Evolutionary conservation across 2,888 invertebrate species (phyloP).

Genomic region (Lamellibrachia columna): DNA sequence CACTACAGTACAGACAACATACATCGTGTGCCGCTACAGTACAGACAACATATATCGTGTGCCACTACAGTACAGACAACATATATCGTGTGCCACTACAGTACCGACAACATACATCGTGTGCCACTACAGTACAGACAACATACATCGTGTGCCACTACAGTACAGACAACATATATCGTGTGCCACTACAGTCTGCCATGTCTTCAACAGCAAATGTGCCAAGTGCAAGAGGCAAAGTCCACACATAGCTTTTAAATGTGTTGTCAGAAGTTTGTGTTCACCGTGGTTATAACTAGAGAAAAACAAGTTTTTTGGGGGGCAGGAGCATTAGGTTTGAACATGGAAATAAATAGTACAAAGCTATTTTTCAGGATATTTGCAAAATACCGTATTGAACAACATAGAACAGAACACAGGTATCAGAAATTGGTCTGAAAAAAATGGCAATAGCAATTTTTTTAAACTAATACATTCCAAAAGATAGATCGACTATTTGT

Average conservation of each 20-base stretch:
- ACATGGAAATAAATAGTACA: no score
- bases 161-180: not conserved
- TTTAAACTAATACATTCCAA: no score
- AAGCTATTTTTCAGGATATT: no score
- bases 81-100: not conserved
- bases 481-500: no score
- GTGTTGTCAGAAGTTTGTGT: not conserved
- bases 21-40: not conserved
- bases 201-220: constrained; percentile 12
- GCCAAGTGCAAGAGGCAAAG: not conserved
- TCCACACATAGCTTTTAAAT: not conserved
- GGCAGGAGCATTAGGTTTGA: no score
- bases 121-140: not conserved
- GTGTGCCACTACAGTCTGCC: not conserved
- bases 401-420: no score
- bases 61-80: not conserved
- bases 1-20: not conserved
- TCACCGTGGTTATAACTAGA: not conserved
- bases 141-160: not conserved
- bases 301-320: no score
- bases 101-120: not conserved
- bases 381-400: no score
- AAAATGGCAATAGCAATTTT: no score
- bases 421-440: no score
- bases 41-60: not conserved